Percentiles rank a stretch among this genome's conserved stretches.
phyloP scores from a whole-genome alignment of 2,888 invertebrate genomes.

The Neria commutata region DNA sequence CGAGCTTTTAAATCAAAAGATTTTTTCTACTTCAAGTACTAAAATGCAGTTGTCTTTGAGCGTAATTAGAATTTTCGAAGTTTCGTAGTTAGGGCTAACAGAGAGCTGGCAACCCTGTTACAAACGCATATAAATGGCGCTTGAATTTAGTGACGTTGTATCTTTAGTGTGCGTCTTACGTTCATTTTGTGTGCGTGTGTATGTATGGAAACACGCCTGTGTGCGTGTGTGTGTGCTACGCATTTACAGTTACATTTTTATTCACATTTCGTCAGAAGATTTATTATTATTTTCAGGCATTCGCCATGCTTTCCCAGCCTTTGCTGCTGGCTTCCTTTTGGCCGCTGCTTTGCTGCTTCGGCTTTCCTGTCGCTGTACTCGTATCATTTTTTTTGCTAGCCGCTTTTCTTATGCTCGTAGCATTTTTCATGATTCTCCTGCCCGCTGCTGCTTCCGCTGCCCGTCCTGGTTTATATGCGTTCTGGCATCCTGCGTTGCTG shows the following conservation, averaged over 20 bases:
- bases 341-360: conserved; percentile 17
- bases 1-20: too few relatives aligned
- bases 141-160: conserved; percentile 14
- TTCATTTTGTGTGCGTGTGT: not conserved
- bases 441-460: conserved; percentile 34
- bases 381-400: conserved; percentile 11
- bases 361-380: conserved; percentile 24
- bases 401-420: conserved; percentile 6
- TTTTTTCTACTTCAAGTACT: too few relatives aligned
- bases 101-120: too few relatives aligned
- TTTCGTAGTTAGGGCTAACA: too few relatives aligned
- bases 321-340: conserved; percentile 32
- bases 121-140: conserved; percentile 15
- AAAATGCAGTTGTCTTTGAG: too few relatives aligned
- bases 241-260: conserved; percentile 23
- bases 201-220: not conserved
- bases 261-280: conserved; percentile 27
- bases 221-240: conserved; percentile 3
- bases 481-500: too few relatives aligned
- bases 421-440: conserved; percentile 29
- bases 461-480: conserved; percentile 22
- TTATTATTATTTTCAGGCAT: conserved; percentile 30
- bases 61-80: too few relatives aligned
- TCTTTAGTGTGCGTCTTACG: conserved; percentile 7
- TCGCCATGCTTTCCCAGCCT: too few relatives aligned